Evolutionary conservation across 2,797 vertebrate species (phyloP).

Genomic region (Discoglossus pictus): DNA sequence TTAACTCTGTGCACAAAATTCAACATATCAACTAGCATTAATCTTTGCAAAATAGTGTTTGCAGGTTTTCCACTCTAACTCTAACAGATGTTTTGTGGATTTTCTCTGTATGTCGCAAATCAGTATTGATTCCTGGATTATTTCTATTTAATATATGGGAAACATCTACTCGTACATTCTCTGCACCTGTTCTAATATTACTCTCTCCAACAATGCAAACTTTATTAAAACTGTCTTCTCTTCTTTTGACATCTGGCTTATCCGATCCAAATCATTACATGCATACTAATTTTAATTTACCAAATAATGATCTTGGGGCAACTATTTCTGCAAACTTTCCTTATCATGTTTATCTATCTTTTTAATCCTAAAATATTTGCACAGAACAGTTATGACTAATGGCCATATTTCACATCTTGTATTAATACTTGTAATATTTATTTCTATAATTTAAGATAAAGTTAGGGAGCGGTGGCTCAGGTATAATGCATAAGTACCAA

Average conservation of each 20-base stretch:
- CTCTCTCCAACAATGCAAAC: constrained; percentile 36
- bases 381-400: constrained; percentile 12
- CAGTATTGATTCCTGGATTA: constrained; percentile 53
- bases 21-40: constrained; percentile 5
- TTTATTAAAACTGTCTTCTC: constrained; percentile 47
- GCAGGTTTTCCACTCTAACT: constrained; percentile 36
- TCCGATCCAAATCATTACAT: constrained; percentile 47
- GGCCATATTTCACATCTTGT: no score
- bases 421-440: no score
- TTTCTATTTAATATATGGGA: constrained; percentile 47
- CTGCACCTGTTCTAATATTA: constrained; percentile 56
- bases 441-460: no score
- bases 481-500: no score
- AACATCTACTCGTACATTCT: constrained; percentile 19
- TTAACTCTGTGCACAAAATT: not conserved
- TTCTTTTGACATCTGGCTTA: constrained; percentile 56
- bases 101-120: constrained; percentile 60
- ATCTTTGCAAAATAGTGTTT: constrained; percentile 19
- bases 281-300: constrained; percentile 47
- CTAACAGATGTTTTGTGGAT: constrained; percentile 64
- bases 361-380: not conserved
- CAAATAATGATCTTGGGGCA: constrained; percentile 43
- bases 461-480: no score
- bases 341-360: constrained; percentile 8
- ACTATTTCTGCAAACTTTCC: constrained; percentile 41